Percentiles rank a stretch among this genome's conserved stretches.
phyloP scores from a whole-genome alignment of 2,797 vertebrate species.

The Muscicapa striata region DNA sequence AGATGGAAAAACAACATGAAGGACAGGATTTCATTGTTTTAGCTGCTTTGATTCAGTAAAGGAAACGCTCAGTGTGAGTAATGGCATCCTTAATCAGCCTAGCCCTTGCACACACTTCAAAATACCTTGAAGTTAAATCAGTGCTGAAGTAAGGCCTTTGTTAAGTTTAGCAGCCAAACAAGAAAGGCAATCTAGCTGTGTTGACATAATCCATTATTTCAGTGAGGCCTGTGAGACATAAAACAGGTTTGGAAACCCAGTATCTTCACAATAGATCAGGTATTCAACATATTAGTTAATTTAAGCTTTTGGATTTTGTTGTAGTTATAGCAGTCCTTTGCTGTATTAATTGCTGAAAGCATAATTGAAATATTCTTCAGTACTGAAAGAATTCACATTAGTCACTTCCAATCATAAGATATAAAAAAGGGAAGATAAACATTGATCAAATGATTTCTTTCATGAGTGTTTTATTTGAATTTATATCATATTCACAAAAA shows the following conservation, averaged over 20 bases:
- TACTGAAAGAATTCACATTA: neutral
- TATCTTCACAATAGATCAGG: neutral
- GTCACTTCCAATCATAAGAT: neutral
- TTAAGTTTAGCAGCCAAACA: constrained; percentile 5
- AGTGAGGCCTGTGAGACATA: neutral
- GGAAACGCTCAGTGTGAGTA: neutral
- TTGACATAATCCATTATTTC: neutral
- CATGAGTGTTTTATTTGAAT: constrained; percentile 74
- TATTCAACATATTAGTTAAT: neutral
- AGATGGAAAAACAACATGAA: neutral
- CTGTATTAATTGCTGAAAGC: no score
- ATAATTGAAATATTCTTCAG: neutral
- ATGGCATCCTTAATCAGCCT: constrained; percentile 30
- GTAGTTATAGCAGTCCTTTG: neutral
- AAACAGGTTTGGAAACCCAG: neutral
- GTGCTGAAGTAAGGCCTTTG: constrained; percentile 46
- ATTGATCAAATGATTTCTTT: constrained; percentile 2
- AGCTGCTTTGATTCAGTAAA: constrained; percentile 14
- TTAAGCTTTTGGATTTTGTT: neutral
- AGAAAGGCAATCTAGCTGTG: constrained; percentile 8
- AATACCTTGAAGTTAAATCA: constrained; percentile 42
- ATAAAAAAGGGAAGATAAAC: neutral
- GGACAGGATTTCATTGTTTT: neutral
- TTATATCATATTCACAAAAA: constrained; percentile 60
- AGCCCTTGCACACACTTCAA: constrained; percentile 9